Conservation (phyloP, 2,113 vertebrate species). For the Charina bottae region DNA sequence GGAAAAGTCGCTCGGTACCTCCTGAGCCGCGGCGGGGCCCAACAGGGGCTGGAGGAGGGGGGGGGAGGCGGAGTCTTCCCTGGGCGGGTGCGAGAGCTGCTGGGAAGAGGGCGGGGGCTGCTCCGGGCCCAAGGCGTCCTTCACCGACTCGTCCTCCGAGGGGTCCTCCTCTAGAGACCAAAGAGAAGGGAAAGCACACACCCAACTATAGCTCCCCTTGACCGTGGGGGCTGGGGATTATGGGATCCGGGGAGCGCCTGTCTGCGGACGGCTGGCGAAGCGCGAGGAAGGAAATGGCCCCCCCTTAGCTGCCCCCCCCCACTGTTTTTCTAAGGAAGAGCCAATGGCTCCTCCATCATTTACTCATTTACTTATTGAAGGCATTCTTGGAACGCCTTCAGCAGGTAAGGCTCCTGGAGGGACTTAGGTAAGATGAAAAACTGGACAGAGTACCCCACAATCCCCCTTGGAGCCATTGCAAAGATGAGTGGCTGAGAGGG, state of each 20-base stretch:
- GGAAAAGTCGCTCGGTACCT: slow-evolving; percentile 81
- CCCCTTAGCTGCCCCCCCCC: background rate
- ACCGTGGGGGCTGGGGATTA: background rate
- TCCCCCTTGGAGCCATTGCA: background rate
- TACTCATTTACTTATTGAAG: background rate
- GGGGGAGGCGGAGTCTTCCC: slow-evolving; percentile 72
- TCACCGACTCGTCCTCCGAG: slow-evolving; percentile 82
- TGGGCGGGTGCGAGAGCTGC: slow-evolving; percentile 67
- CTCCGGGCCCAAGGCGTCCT: slow-evolving; percentile 77
- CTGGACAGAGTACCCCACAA: background rate
- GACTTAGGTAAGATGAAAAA: background rate
- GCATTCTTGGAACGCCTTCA: background rate
- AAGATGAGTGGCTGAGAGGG: no score
- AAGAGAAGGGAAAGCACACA: slow-evolving; percentile 45
- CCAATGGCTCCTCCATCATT: background rate
- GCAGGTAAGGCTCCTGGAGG: background rate
- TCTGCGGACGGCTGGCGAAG: background rate
- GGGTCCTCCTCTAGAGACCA: slow-evolving; percentile 85
- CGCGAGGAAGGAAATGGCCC: background rate
- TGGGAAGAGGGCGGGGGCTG: slow-evolving; percentile 82
- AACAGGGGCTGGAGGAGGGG: slow-evolving; percentile 71
- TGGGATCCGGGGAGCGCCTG: background rate
- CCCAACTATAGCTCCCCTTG: slow-evolving; percentile 33
- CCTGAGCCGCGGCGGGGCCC: slow-evolving; percentile 57
- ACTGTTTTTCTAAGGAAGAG: background rate